Conservation (phyloP, 2,797 vertebrate genomes). For the Buceros bicornis region DNA sequence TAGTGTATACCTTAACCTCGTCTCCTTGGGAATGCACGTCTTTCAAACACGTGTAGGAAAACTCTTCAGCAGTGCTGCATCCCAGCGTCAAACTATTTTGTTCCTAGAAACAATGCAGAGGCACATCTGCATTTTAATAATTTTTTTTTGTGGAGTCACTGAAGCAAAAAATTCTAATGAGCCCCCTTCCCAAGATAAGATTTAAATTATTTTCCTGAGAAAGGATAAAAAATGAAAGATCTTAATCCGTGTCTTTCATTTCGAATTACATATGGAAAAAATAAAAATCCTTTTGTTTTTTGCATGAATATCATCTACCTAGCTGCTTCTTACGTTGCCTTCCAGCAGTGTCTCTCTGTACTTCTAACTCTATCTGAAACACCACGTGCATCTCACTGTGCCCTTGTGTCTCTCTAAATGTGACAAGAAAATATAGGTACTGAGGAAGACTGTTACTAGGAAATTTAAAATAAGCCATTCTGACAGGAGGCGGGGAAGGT, state of each 20-base stretch:
- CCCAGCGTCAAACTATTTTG: background rate
- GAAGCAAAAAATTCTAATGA: constrained; percentile 56
- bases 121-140: background rate
- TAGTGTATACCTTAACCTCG: background rate
- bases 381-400: background rate
- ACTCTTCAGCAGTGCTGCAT: background rate
- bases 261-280: constrained; percentile 44
- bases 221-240: constrained; percentile 53
- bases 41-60: background rate
- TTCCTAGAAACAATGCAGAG: constrained; percentile 6
- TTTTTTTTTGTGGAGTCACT: background rate
- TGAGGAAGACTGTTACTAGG: constrained; percentile 31
- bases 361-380: background rate
- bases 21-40: background rate
- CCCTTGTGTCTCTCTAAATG: background rate
- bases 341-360: constrained; percentile 19
- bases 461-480: background rate
- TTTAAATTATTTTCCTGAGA: constrained; percentile 53
- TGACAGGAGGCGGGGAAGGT: background rate
- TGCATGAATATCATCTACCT: constrained; percentile 6
- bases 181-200: constrained; percentile 21
- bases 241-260: constrained; percentile 61
- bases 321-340: constrained; percentile 13
- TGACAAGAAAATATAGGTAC: background rate
- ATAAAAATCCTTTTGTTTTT: constrained; percentile 30